These are phyloP conservation scores for Rhegmatorhina hoffmannsi DNA, from an alignment of 2,113 vertebrate genomes.

Conservation along the genomic window DNA sequence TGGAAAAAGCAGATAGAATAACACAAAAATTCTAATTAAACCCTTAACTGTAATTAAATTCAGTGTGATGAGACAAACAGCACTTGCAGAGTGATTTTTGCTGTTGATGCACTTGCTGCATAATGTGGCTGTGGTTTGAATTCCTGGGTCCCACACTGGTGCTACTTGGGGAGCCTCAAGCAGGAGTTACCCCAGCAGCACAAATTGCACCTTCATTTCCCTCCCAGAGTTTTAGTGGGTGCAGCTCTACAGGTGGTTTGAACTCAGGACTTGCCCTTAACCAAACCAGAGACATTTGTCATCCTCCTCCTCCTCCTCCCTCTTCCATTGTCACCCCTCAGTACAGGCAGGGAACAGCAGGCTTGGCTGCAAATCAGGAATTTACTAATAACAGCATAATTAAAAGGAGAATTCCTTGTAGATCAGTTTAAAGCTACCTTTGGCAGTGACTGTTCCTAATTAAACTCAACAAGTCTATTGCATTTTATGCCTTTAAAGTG, in stretches of 20 bases:
- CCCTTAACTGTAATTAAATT: conserved; percentile 29
- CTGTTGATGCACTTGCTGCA: not conserved
- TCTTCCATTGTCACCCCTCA: not conserved
- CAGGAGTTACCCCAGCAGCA: not conserved
- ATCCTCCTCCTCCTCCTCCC: not conserved
- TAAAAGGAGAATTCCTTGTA: conserved; percentile 17
- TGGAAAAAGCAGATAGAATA: conserved; percentile 12
- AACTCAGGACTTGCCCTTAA: not conserved
- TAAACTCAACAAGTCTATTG: not conserved
- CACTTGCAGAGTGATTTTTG: not conserved
- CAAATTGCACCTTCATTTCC: not conserved
- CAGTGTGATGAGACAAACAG: conserved; percentile 1
- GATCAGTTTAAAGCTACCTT: not conserved
- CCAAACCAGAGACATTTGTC: not conserved
- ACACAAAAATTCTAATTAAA: conserved; percentile 34
- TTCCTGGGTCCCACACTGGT: accelerated
- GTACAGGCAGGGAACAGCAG: not conserved
- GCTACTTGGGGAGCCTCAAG: not conserved
- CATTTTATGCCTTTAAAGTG: not conserved
- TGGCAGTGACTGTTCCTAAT: not conserved
- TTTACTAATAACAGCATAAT: conserved; percentile 10
- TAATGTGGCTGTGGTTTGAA: not conserved
- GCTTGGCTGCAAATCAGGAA: not conserved
- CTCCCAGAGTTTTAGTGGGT: not conserved
- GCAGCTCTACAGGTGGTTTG: not conserved